Evolutionary conservation across 2,888 invertebrate species (phyloP).

Genomic region (Idaea aversata): DNA sequence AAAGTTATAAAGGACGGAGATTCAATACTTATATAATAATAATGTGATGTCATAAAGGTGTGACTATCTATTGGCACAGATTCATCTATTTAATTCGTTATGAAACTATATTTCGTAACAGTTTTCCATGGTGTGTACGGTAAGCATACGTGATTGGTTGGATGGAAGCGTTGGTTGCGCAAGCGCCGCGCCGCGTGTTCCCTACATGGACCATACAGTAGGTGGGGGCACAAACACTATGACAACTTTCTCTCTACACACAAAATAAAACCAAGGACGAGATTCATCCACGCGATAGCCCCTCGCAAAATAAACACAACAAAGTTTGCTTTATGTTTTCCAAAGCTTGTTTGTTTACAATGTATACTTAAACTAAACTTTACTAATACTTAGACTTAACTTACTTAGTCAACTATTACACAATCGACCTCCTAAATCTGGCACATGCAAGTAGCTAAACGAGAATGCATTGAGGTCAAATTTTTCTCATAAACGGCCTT

Average conservation of each 20-base stretch:
- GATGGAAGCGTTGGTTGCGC: neutral
- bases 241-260: constrained; percentile 20
- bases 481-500: constrained; percentile 63
- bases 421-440: constrained; percentile 40
- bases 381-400: constrained; percentile 9
- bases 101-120: neutral
- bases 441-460: constrained; percentile 40
- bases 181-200: neutral
- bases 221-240: constrained; percentile 6
- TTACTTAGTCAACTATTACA: constrained; percentile 21
- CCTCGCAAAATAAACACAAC: neutral
- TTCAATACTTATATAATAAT: constrained; percentile 39
- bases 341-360: neutral
- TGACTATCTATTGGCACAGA: neutral
- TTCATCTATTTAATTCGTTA: neutral
- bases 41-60: constrained; percentile 17
- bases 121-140: neutral
- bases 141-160: neutral
- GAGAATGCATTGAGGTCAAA: constrained; percentile 55
- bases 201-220: neutral
- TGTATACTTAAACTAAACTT: neutral
- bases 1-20: constrained; percentile 47
- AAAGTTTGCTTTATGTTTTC: neutral
- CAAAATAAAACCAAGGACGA: neutral
- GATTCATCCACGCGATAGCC: neutral